Conservation (phyloP, 2,888 invertebrate genomes). For the Ariolimax columbianus region DNA sequence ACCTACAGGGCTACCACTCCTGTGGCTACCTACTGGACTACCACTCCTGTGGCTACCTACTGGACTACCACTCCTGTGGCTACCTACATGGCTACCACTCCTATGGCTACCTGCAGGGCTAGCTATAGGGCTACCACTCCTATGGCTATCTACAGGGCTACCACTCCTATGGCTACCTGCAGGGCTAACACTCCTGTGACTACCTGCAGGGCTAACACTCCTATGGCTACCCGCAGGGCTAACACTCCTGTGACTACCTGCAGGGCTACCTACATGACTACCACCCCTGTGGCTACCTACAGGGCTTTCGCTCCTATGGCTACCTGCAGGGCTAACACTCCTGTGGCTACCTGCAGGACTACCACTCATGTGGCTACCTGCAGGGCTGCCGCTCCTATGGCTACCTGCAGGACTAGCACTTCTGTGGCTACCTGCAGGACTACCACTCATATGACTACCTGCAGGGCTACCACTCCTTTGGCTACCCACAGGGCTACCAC, state of each 20-base stretch:
- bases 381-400: constrained; percentile 47
- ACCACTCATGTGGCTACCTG: constrained; percentile 54
- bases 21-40: constrained; percentile 53
- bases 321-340: constrained; percentile 50
- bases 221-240: constrained; percentile 56
- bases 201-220: constrained; percentile 54
- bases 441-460: constrained; percentile 56
- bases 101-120: constrained; percentile 42
- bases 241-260: constrained; percentile 41
- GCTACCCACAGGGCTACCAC: constrained; percentile 52
- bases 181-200: constrained; percentile 45
- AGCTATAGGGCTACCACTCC: constrained; percentile 54
- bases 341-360: constrained; percentile 54
- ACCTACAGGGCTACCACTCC: constrained; percentile 54
- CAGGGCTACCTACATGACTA: too few relatives aligned
- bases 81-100: constrained; percentile 48
- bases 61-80: constrained; percentile 49
- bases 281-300: constrained; percentile 55
- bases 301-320: constrained; percentile 56
- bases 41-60: constrained; percentile 52
- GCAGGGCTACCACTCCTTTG: constrained; percentile 51
- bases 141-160: constrained; percentile 53
- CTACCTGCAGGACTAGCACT: constrained; percentile 49
- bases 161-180: constrained; percentile 50
- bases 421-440: constrained; percentile 49